Base-by-base conservation (phyloP, 2,888 invertebrate genomes). In the Aphidius colemani region DNA sequence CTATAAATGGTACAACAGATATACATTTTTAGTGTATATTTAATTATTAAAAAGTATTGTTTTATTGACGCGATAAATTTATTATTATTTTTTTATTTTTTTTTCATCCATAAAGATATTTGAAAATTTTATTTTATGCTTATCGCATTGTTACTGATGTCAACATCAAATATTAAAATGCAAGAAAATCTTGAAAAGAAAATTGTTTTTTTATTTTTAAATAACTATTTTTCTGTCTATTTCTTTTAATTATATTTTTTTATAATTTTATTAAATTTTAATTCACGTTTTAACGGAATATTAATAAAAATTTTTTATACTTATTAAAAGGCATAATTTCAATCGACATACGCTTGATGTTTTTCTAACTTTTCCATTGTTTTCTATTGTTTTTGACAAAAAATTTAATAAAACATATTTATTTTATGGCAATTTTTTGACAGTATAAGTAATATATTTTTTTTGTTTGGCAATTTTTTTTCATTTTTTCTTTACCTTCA, bases 271-370 rank as follows among this genome's bases (percentile, higher is more conserved):
- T 18, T 18, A 2, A 18, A 18, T 18, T 18, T 18, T 18, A 1
- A 18, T 18, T 18, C 13, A 18, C 13, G 13, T 18, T 18, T 18
- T 18, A 18, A 18, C 65, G 66, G 66, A 67, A 56, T 67, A 64
- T 66, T 65, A 67, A 67, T 65, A 67, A 67, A 67, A 67, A 67
- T 67, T 66, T 65, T 65, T 67, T 63, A 67, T 69, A 67, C 66
- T 69, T 67, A 64, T 66, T 69, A 65, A 67, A 64, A 65, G 67
- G 66, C 66, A 69, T 30, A 5, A 30, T 30, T 30, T 30, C 30
- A 30, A 30, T 30, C 30, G 30, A 30, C 30, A 30, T 30, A 30
- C 30, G 30, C 30, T 30, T 30, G 30, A 30, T 30, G 30, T 30
- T 30, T 30, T 30, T 30, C 30, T 30, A 30, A 30, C 3, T 30